These are phyloP conservation scores for Tanypteryx hageni DNA, from an alignment of 2,888 invertebrate genomes.

Conservation along the genomic window DNA sequence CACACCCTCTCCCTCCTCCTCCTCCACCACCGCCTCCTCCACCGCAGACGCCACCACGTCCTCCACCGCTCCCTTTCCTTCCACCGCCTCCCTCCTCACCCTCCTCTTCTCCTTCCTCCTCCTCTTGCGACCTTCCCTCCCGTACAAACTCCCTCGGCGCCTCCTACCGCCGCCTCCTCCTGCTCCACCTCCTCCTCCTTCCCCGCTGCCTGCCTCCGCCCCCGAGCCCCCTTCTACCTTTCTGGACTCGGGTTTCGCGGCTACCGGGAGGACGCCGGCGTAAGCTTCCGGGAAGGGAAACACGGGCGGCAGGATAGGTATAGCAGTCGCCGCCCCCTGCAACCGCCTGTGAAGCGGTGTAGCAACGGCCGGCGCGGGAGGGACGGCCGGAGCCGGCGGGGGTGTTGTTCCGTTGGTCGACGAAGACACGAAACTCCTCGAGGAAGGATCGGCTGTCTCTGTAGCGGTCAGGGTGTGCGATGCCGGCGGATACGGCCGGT, in stretches of 20 bases:
- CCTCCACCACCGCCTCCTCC: constrained; percentile 62
- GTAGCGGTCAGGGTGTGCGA: constrained; percentile 31
- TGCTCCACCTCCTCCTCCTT: background rate
- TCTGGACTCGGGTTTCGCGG: background rate
- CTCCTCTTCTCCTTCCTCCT: constrained; percentile 64
- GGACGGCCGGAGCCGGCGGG: constrained; percentile 21
- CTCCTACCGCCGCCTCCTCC: constrained; percentile 34
- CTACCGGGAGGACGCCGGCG: constrained; percentile 51
- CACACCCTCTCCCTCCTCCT: constrained; percentile 62
- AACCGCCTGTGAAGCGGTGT: background rate
- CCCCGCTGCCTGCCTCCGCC: background rate
- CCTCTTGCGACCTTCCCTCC: constrained; percentile 53
- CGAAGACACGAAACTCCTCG: constrained; percentile 43
- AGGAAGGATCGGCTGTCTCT: background rate
- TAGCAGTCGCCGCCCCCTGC: background rate
- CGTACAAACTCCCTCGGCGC: constrained; percentile 54
- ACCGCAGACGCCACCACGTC: constrained; percentile 63
- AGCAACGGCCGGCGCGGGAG: background rate
- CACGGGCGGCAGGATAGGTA: constrained; percentile 35
- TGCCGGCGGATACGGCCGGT: constrained; percentile 10
- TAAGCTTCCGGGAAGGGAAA: constrained; percentile 53
- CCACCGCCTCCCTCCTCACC: constrained; percentile 63
- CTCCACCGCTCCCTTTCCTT: constrained; percentile 62
- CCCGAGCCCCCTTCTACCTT: background rate
- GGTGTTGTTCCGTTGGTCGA: constrained; percentile 39